These are phyloP conservation scores for human DNA, from an alignment of 2,113 vertebrate species.

Conservation along the genomic window GRCh38 chr22:39617001-39617500, in stretches of 20 bases:
- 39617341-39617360: background rate
- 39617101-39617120: background rate
- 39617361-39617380: background rate
- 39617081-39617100: rapidly evolving
- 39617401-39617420: background rate
- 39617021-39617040: background rate
- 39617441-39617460: background rate
- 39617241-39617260: background rate
- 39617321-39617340: background rate
- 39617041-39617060: rapidly evolving
- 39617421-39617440: background rate
- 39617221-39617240: background rate
- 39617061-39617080: background rate
- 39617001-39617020: rapidly evolving
- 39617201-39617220: background rate
- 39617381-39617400: background rate
- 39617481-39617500: rapidly evolving
- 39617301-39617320: background rate
- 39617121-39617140: background rate
- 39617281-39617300: background rate
- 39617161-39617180: background rate
- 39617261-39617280: background rate
- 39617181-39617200: background rate
- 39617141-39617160: background rate
- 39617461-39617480: background rate